Evolutionary conservation across 2,113 vertebrate genomes (phyloP), one percentile per base, ranked within the genome.

Genomic region (Elephas maximus): DNA sequence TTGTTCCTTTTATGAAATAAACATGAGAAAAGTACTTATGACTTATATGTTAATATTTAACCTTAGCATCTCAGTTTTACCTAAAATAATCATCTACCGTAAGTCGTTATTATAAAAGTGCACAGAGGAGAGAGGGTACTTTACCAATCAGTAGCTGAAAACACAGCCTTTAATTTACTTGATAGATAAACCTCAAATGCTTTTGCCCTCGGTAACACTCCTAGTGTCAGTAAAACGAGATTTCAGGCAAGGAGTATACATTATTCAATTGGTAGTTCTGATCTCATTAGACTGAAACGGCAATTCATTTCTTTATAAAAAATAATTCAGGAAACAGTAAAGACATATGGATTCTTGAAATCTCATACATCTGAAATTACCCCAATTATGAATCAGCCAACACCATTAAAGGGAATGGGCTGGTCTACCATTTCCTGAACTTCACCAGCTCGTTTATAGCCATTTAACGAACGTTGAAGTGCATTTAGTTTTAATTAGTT

Each of bases 281-380:
- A 81, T 95, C 63, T 79, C 33, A 17, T 57, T 84, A 84, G 73
- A 96, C 5, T 78, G 51, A 90, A 96, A 92, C 95, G 97, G 3
- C 44, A 83, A 79, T 28, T 62, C 44, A 84, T 84, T 79, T 91
- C 14, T 96, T 93, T 86, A 90, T 87, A 78, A 93, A 93, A 82
- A 96, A 74, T 83, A 44, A 65, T 95, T 88, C 85, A 97, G 93
- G 96, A 97, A 95, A 92, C 1, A 98, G 67, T 97, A 79, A 73
- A 28, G 90, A 74, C 87, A 96, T 79, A 90, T 37, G 65, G 92
- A 86, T 96, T 53, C 87, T 96, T 97, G 73, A 97, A 98, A 98
- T 97, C 95, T 96, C 92, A 92, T 95, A 98, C 97, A 98, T 94
- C 93, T 97, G 95, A 95, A 98, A 98, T 96, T 98, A 97, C n/a